A percentile compares a stretch with the other conserved stretches of the same genome.
These are phyloP conservation scores for Acanthopagrus latus DNA, from an alignment of 2,797 vertebrate species.

Conservation along the genomic window DNA sequence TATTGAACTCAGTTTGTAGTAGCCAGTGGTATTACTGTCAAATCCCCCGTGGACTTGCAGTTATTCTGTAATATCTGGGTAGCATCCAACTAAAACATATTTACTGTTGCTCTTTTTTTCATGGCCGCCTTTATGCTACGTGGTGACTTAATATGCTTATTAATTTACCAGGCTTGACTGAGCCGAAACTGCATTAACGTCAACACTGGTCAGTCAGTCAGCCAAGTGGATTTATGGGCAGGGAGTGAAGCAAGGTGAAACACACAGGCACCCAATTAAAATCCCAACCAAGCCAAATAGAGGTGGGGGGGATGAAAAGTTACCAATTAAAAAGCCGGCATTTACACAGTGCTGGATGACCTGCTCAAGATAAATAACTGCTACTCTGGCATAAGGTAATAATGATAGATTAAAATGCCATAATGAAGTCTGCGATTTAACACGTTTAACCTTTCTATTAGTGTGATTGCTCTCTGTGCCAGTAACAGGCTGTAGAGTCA, in stretches of 20 bases:
- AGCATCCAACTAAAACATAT: conserved; percentile 33
- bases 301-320: conserved; percentile 42
- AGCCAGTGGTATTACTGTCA: not conserved
- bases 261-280: conserved; percentile 58
- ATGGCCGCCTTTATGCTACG: not conserved
- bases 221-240: conserved; percentile 56
- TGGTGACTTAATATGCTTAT: conserved; percentile 31
- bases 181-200: conserved; percentile 66
- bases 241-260: conserved; percentile 48
- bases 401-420: conserved; percentile 46
- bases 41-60: not conserved
- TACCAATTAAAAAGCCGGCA: conserved; percentile 68
- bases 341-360: conserved; percentile 41
- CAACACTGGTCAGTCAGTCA: conserved; percentile 31
- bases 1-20: not conserved
- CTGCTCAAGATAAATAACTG: conserved; percentile 43
- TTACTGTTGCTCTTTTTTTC: conserved; percentile 42
- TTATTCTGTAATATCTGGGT: conserved; percentile 16
- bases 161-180: conserved; percentile 49
- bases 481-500: not conserved
- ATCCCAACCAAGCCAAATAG: conserved; percentile 26
- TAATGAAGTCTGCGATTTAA: conserved; percentile 49
- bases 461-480: not conserved
- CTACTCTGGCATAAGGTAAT: conserved; percentile 33
- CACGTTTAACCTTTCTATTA: conserved; percentile 47